A percentile compares a stretch with the other conserved stretches of the same genome.
These are phyloP conservation scores for Anseranas semipalmata DNA, from an alignment of 2,113 vertebrate species.

Conservation along the genomic window DNA sequence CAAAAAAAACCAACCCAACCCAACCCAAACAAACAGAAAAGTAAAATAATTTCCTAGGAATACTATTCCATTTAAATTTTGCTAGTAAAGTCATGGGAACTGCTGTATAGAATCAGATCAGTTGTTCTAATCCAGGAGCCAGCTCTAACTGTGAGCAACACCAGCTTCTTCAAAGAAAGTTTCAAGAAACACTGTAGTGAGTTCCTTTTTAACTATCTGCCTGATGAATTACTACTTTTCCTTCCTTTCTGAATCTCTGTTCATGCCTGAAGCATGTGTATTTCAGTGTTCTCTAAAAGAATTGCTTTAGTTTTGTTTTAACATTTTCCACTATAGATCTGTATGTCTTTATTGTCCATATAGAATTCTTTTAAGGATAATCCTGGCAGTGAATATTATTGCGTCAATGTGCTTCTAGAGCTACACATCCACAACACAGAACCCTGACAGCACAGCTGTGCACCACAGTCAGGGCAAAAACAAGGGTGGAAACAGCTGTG, in stretches of 20 bases:
- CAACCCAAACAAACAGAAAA: too few relatives aligned
- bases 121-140: neutral
- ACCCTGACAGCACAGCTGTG: neutral
- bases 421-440: neutral
- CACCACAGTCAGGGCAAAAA: neutral
- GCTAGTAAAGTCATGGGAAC: neutral
- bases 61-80: neutral
- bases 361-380: neutral
- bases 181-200: neutral
- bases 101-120: neutral
- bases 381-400: neutral
- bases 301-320: neutral
- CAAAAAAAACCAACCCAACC: too few relatives aligned
- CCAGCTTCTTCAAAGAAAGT: neutral
- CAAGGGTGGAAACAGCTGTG: neutral
- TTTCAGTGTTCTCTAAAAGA: neutral
- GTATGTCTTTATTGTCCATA: neutral
- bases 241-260: neutral
- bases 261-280: constrained; percentile 12
- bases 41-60: neutral
- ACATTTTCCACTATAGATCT: neutral
- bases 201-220: neutral
- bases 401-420: neutral
- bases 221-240: neutral
- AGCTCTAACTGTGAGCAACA: neutral